Percentiles rank a stretch among this genome's conserved stretches.
phyloP scores from a whole-genome alignment of 2,888 invertebrate species.

The Eupithecia abbreviata region DNA sequence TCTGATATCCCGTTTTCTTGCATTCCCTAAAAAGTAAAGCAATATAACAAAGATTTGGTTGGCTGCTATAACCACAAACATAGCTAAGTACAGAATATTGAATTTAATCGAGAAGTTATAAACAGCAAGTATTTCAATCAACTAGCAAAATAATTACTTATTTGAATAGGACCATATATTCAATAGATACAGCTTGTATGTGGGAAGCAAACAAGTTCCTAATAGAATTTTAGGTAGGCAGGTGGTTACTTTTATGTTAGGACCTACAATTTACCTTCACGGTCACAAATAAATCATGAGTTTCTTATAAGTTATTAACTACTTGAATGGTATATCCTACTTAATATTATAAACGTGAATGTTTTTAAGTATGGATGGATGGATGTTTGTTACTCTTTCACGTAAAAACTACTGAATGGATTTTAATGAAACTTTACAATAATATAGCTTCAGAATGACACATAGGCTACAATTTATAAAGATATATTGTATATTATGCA shows the following conservation, averaged over 20 bases:
- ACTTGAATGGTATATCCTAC: not conserved
- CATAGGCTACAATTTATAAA: too few relatives aligned
- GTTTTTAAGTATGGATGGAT: too few relatives aligned
- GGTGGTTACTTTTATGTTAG: not conserved
- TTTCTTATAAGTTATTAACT: not conserved
- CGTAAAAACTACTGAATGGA: too few relatives aligned
- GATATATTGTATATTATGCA: too few relatives aligned
- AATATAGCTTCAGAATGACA: too few relatives aligned
- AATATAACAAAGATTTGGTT: not conserved
- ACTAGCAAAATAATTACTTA: not conserved
- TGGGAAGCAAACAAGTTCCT: not conserved
- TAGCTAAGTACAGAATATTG: not conserved
- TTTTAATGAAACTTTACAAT: too few relatives aligned
- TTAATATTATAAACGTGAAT: too few relatives aligned
- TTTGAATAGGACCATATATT: not conserved
- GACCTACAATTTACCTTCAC: not conserved
- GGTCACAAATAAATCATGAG: not conserved
- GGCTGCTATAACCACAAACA: not conserved
- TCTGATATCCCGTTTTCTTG: not conserved
- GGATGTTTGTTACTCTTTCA: too few relatives aligned
- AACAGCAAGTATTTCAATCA: slow-evolving; percentile 11
- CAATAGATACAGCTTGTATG: not conserved
- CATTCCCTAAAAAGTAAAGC: not conserved
- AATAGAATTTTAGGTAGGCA: not conserved
- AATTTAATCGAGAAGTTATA: not conserved